These are phyloP conservation scores for Creontiades dilutus DNA, from an alignment of 2,888 invertebrate genomes.

Conservation along the genomic window DNA sequence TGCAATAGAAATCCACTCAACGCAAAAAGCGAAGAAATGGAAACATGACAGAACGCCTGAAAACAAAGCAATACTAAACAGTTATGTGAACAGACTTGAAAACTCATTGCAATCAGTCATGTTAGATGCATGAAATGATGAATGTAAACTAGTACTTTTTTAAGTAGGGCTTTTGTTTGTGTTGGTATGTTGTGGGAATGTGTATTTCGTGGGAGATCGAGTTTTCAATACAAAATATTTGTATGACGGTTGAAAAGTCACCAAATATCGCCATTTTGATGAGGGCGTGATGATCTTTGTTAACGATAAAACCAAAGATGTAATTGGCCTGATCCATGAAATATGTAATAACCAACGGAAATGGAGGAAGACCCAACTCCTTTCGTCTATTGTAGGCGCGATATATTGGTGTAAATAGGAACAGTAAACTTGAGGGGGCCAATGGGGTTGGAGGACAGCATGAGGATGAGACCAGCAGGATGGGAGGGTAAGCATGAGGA, in stretches of 20 bases:
- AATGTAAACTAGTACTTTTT: too few relatives aligned
- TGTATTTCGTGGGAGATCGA: background rate
- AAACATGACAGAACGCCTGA: too few relatives aligned
- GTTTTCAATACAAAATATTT: background rate
- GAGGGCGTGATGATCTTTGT: constrained; percentile 55
- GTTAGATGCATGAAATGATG: too few relatives aligned
- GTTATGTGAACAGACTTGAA: too few relatives aligned
- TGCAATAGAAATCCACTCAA: too few relatives aligned
- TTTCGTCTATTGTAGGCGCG: too few relatives aligned
- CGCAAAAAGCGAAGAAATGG: too few relatives aligned
- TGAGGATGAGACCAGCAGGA: too few relatives aligned
- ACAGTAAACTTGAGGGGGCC: constrained; percentile 37
- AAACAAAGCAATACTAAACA: too few relatives aligned
- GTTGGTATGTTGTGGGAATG: too few relatives aligned
- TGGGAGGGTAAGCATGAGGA: constrained; percentile 45
- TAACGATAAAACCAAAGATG: constrained; percentile 47
- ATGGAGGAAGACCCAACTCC: background rate
- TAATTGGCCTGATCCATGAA: constrained; percentile 72
- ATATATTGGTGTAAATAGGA: background rate
- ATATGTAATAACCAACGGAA: constrained; percentile 70
- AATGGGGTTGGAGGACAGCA: constrained; percentile 61
- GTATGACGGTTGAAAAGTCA: background rate
- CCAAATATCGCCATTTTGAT: constrained; percentile 56
- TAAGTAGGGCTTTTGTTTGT: too few relatives aligned
- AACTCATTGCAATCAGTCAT: too few relatives aligned